Conservation (phyloP, 35 echinoderm and acorn worm genomes). For the Patiria miniata region DNA sequence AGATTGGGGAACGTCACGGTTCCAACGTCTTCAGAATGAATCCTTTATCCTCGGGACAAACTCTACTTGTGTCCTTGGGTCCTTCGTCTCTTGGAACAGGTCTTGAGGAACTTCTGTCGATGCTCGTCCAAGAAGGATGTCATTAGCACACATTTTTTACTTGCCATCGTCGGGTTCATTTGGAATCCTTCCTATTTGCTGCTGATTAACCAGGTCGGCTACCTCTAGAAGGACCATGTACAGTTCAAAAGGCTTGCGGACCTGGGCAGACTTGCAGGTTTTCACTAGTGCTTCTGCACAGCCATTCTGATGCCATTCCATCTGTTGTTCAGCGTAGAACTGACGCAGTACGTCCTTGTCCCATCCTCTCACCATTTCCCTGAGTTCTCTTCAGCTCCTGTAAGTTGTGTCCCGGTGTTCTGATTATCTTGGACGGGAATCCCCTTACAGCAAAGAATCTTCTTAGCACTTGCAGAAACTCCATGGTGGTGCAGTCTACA, state of each 20-base stretch:
- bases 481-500: slow-evolving; percentile 57
- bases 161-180: slow-evolving; percentile 54
- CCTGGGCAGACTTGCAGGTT: slow-evolving; percentile 55
- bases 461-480: slow-evolving; percentile 49
- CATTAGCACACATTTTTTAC: slow-evolving; percentile 31
- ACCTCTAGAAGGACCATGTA: slow-evolving; percentile 19
- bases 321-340: slow-evolving; percentile 48
- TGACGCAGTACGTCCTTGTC: slow-evolving; percentile 27
- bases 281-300: slow-evolving; percentile 68
- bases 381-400: slow-evolving; percentile 40
- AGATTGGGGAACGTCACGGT: slow-evolving; percentile 34
- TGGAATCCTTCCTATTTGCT: slow-evolving; percentile 26
- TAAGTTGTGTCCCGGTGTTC: slow-evolving; percentile 70
- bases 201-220: slow-evolving; percentile 44
- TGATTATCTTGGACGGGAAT: slow-evolving; percentile 26
- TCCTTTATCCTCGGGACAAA: slow-evolving; percentile 74
- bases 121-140: slow-evolving; percentile 20
- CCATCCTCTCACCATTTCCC: slow-evolving; percentile 49
- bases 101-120: slow-evolving; percentile 36
- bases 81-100: slow-evolving; percentile 22
- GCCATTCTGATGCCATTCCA: slow-evolving; percentile 78
- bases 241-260: slow-evolving; percentile 20
- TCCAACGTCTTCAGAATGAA: slow-evolving; percentile 37
- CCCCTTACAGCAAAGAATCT: slow-evolving; percentile 66
- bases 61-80: slow-evolving; percentile 51